Conservation (phyloP, 2,797 vertebrate species). For the Stomatorhinus walkeri region DNA sequence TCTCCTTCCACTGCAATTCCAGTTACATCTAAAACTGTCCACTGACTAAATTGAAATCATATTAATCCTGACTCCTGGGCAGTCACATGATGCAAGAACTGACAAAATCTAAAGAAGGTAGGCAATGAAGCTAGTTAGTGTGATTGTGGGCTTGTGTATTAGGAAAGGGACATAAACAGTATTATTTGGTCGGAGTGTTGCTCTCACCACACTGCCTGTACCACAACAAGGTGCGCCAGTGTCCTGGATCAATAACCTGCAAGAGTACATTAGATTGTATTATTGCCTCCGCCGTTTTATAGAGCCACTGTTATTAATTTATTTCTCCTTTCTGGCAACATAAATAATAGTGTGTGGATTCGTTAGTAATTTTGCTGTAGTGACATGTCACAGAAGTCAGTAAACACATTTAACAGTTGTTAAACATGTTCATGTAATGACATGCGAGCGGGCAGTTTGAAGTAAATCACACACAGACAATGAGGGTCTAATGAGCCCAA, state of each 20-base stretch:
- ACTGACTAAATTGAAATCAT: background rate
- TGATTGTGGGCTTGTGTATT: background rate
- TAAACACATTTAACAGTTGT: background rate
- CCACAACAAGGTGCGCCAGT: too few relatives aligned
- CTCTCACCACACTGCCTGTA: background rate
- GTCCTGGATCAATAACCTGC: background rate
- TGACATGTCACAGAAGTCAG: background rate
- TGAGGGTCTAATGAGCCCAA: background rate
- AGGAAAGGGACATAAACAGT: background rate
- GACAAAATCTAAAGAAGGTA: background rate
- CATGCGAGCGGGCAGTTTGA: background rate
- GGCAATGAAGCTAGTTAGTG: background rate
- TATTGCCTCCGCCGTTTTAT: background rate
- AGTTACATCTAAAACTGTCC: background rate
- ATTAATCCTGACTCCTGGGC: background rate
- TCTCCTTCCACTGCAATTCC: background rate
- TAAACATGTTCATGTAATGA: background rate
- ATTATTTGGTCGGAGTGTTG: background rate
- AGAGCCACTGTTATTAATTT: background rate
- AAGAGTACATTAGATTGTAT: background rate
- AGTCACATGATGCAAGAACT: background rate
- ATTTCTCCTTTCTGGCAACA: background rate
- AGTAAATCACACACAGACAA: background rate
- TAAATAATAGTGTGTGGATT: background rate
- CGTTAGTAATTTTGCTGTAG: background rate